These are phyloP conservation scores for Montipora capitata DNA, from an alignment of 92 coral and sea anemone genomes.

Conservation along the genomic window DNA sequence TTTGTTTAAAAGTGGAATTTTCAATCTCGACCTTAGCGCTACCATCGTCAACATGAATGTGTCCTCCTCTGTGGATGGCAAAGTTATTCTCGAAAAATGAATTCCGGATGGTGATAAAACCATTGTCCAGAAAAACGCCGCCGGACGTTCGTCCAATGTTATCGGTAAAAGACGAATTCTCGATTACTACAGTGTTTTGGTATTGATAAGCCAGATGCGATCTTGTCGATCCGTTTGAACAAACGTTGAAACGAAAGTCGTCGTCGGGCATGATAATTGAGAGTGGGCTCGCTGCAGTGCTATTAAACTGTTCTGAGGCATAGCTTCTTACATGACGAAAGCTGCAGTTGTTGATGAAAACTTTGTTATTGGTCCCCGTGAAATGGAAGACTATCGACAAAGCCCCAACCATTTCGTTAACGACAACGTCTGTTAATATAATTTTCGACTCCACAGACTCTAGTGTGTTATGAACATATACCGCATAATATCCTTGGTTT, in stretches of 20 bases:
- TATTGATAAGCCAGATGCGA: conserved; percentile 17
- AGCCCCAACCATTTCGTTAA: conserved; percentile 2
- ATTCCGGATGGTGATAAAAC: conserved; percentile 50
- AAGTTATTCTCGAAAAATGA: conserved; percentile 83
- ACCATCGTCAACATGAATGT: conserved; percentile 40
- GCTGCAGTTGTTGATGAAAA: neutral
- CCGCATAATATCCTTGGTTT: neutral
- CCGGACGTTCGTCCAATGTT: conserved; percentile 80
- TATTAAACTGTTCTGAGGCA: neutral
- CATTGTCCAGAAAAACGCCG: conserved; percentile 65
- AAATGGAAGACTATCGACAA: neutral
- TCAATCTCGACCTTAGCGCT: conserved; percentile 34
- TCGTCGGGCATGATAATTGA: conserved; percentile 14
- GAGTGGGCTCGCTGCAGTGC: conserved; percentile 17
- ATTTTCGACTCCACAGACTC: neutral
- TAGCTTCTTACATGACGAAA: conserved; percentile 18
- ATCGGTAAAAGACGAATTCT: conserved; percentile 56
- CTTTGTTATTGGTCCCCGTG: neutral
- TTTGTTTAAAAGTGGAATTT: conserved; percentile 50
- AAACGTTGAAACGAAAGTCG: neutral
- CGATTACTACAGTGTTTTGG: conserved; percentile 45
- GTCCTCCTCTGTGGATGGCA: conserved; percentile 69
- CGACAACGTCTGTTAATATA: neutral
- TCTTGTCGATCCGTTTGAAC: neutral
- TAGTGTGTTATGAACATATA: neutral